Conservation (phyloP, 2,797 vertebrate genomes). For the Decapterus maruadsi region DNA sequence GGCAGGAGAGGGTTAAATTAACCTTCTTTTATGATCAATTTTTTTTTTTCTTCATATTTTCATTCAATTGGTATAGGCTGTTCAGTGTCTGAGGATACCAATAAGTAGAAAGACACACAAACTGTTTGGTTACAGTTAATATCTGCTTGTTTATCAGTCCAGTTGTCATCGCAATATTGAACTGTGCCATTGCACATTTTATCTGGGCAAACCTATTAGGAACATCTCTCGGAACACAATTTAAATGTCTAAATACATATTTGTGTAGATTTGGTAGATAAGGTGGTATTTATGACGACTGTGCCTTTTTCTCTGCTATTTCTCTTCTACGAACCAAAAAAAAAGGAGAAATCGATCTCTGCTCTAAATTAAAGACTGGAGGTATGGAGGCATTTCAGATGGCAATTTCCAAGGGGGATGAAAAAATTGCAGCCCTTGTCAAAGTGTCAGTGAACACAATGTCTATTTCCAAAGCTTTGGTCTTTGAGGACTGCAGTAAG, state of each 20-base stretch:
- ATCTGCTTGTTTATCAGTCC: no score
- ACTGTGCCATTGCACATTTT: no score
- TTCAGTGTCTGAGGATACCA: no score
- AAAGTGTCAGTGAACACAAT: conserved; percentile 76
- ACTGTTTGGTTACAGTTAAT: no score
- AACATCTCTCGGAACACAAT: not conserved
- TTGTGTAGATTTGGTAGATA: conserved; percentile 12
- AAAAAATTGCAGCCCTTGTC: conserved; percentile 71
- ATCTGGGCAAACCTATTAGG: no score
- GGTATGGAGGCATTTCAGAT: conserved; percentile 66
- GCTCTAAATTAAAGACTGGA: conserved; percentile 69
- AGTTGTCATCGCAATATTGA: no score
- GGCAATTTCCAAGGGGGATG: conserved; percentile 68
- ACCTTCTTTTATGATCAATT: no score
- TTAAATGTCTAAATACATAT: not conserved
- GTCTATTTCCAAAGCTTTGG: conserved; percentile 76
- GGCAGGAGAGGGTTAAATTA: no score
- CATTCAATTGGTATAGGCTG: no score
- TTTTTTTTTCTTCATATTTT: no score
- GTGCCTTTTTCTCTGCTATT: conserved; percentile 36
- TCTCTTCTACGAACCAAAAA: conserved; percentile 4
- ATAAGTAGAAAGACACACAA: no score
- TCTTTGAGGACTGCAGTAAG: conserved; percentile 76
- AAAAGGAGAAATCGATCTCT: conserved; percentile 62
- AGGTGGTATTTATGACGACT: conserved; percentile 18